Evolutionary conservation across 2,888 invertebrate genomes (phyloP).

Genomic region (Acronicta alni): DNA sequence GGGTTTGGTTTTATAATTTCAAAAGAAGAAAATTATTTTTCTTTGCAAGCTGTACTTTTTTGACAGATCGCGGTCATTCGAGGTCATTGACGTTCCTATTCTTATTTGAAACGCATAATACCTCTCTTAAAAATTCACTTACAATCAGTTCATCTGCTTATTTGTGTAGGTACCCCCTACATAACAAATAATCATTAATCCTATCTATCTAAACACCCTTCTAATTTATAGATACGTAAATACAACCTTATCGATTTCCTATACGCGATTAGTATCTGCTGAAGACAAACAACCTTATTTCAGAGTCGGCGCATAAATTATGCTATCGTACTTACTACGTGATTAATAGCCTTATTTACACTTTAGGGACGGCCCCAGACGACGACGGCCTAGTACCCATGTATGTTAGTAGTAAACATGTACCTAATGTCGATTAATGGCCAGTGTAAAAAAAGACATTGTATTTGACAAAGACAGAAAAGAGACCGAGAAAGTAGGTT

Average conservation of each 20-base stretch:
- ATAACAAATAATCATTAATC: too few species aligned
- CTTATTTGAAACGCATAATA: too few species aligned
- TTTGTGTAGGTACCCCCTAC: too few species aligned
- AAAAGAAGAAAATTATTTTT: too few species aligned
- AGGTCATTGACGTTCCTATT: too few species aligned
- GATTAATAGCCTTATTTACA: constrained; percentile 57
- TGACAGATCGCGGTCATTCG: too few species aligned
- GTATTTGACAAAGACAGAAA: constrained; percentile 3
- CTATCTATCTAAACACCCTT: too few species aligned
- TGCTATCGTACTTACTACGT: constrained; percentile 17
- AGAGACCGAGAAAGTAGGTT: not conserved
- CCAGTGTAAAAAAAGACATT: constrained; percentile 5
- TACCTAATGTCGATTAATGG: constrained; percentile 31
- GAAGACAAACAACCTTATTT: constrained; percentile 23
- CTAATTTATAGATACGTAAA: too few species aligned
- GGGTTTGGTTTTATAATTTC: too few species aligned
- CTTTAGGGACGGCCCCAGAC: constrained; percentile 16
- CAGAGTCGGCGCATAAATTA: constrained; percentile 37
- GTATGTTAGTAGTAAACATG: constrained; percentile 38
- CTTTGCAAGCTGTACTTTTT: too few species aligned
- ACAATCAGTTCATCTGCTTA: too few species aligned
- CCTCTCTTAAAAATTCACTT: too few species aligned
- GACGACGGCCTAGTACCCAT: constrained; percentile 13
- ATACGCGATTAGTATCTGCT: constrained; percentile 17
- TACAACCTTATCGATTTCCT: not conserved